Percentiles rank a stretch among this genome's conserved stretches.
Evolutionary conservation across 1,140 invertebrate species (phyloP).

Genomic region (Pseudomyrmex dendroicus): DNA sequence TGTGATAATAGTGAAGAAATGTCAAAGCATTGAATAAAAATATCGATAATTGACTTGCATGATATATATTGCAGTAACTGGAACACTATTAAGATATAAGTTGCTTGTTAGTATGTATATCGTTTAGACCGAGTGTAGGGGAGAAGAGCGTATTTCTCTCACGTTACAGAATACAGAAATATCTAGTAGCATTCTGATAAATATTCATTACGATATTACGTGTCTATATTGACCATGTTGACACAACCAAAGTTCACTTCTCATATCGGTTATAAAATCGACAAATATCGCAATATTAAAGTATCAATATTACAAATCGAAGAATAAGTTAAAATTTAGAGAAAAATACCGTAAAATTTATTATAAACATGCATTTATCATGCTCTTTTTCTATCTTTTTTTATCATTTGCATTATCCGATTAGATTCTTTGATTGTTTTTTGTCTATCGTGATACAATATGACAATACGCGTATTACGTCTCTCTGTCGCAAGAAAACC

Average conservation of each 20-base stretch:
- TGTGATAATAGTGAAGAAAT: background rate
- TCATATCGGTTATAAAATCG: background rate
- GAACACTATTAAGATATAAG: background rate
- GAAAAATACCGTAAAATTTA: background rate
- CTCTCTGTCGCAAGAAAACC: slow-evolving; percentile 37
- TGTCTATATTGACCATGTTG: background rate
- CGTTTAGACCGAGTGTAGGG: background rate
- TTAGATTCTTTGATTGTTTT: no score
- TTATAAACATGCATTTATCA: background rate
- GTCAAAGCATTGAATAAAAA: background rate
- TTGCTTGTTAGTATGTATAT: background rate
- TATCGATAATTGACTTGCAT: background rate
- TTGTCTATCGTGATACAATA: no score
- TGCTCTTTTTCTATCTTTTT: background rate
- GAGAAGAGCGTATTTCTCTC: background rate
- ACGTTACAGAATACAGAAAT: slow-evolving; percentile 4
- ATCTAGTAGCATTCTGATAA: slow-evolving; percentile 4
- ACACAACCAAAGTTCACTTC: background rate
- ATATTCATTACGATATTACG: slow-evolving; percentile 37
- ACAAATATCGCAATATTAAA: background rate
- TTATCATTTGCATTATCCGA: background rate
- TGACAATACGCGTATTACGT: background rate
- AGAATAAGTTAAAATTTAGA: slow-evolving; percentile 1
- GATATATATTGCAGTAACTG: background rate
- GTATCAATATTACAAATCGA: background rate